phyloP scores from a whole-genome alignment of 2,113 vertebrate species.

The Hippocampus comes region DNA sequence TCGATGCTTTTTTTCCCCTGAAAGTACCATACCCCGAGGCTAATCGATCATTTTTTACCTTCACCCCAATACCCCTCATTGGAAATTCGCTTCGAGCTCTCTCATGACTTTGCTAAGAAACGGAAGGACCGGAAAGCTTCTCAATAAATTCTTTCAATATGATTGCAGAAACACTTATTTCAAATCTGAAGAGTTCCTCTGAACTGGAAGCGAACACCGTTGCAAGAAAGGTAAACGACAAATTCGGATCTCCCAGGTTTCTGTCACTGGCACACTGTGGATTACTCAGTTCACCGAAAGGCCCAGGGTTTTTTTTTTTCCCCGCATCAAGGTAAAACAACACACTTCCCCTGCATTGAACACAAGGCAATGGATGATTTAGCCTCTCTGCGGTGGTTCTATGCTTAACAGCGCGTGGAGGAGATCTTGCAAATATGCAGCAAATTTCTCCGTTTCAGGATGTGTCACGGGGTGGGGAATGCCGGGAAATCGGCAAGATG shows the following conservation, averaged over 20 bases:
- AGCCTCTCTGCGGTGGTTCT: constrained; percentile 18
- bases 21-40: no score
- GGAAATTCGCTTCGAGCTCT: neutral
- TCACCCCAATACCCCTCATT: neutral
- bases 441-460: constrained; percentile 11
- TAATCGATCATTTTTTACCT: neutral
- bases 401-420: constrained; percentile 21
- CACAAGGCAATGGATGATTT: neutral
- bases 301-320: neutral
- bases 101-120: neutral
- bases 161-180: neutral
- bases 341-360: neutral
- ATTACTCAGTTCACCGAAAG: neutral
- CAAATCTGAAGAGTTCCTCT: neutral
- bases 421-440: neutral
- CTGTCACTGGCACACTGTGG: neutral
- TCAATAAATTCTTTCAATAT: neutral
- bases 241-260: constrained; percentile 1
- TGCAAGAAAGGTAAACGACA: neutral
- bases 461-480: constrained; percentile 3
- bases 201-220: neutral
- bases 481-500: constrained; percentile 14
- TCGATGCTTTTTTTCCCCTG: no score
- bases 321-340: neutral
- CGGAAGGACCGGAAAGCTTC: neutral